Evolutionary conservation across 2,113 vertebrate genomes (phyloP), one percentile per base, ranked within the genome.

Genomic region (Notiomystis cincta): DNA sequence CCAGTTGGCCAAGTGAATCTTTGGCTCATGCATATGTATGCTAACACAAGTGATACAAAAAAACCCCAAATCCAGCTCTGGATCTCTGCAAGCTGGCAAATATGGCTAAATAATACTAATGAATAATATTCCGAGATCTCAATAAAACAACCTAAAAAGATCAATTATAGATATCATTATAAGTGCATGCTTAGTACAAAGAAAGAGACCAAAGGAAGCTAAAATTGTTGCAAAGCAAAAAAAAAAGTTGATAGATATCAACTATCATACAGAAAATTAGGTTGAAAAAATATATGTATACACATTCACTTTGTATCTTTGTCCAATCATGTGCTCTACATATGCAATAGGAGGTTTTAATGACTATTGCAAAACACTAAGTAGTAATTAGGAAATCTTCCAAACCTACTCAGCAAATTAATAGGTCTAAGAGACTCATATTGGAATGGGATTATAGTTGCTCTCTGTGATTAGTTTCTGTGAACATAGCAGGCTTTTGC

Each of bases 321-420:
- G 45, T 56, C 62, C 33, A 72, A 9, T 93, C 66, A 50, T 58
- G 19, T 4, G 6, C 31, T 94, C 14, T 57, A 57, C 35, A 95
- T 64, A 80, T 89, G 21, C 58, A 93, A 88, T 62, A 91, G 28
- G 61, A 95, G 50, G 22, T 86, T 96, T 95, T 96, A 81, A 97
- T 95, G 79, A 96, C 67, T 94, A 91, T 71, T 94, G 61, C 27
- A 92, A 97, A 96, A 90, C 66, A 91, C 91, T 95, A 96, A 90
- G 61, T 82, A 95, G 42, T 76, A 97, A 95, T 96, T 96, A 97
- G 70, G 89, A 97, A 91, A 67, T 45, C 20, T 92, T 97, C 72
- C 87, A 97, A 94, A 94, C 30, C 77, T 83, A 83, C 48, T 94
- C 80, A 95, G 50, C 15, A 93, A 67, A 95, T 95, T 92, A 89